A percentile compares a stretch with the other conserved stretches of the same genome.
Evolutionary conservation across 2,888 invertebrate genomes (phyloP).

Genomic region (Gonocerus acuteangulatus): DNA sequence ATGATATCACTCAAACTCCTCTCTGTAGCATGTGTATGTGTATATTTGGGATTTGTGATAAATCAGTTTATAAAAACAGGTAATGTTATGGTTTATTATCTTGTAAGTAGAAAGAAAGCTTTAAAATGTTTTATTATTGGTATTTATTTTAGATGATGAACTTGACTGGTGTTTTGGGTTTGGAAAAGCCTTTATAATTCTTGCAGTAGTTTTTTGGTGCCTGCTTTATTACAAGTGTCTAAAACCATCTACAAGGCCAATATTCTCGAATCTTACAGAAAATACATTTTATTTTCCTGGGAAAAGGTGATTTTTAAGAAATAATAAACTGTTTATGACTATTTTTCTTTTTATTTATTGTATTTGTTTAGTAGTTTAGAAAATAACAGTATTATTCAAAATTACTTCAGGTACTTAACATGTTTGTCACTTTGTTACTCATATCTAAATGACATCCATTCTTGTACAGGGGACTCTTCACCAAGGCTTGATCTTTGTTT

Average conservation of each 20-base stretch:
- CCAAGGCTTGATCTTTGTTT: too few species aligned
- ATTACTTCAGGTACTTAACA: too few species aligned
- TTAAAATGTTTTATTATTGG: background rate
- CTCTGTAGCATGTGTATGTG: background rate
- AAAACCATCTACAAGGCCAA: background rate
- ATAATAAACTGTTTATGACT: constrained; percentile 4
- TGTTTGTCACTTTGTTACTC: too few species aligned
- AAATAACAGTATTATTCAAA: too few species aligned
- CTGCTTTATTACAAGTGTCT: constrained; percentile 31
- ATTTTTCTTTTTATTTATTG: background rate
- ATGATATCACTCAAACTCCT: background rate
- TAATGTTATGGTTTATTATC: too few species aligned
- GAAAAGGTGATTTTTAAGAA: background rate
- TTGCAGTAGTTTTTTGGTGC: constrained; percentile 29
- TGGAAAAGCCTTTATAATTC: constrained; percentile 31
- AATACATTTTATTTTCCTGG: background rate
- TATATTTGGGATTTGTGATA: constrained; percentile 10
- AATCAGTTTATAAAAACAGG: constrained; percentile 11
- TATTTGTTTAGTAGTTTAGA: background rate
- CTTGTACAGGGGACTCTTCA: too few species aligned
- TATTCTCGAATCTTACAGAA: constrained; percentile 1
- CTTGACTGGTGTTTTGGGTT: constrained; percentile 34
- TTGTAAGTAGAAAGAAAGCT: too few species aligned
- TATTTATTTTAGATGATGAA: too few species aligned
- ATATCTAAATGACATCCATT: too few species aligned